Evolutionary conservation across 1,140 invertebrate species (phyloP).

Genomic region (Drosophila navojoa): DNA sequence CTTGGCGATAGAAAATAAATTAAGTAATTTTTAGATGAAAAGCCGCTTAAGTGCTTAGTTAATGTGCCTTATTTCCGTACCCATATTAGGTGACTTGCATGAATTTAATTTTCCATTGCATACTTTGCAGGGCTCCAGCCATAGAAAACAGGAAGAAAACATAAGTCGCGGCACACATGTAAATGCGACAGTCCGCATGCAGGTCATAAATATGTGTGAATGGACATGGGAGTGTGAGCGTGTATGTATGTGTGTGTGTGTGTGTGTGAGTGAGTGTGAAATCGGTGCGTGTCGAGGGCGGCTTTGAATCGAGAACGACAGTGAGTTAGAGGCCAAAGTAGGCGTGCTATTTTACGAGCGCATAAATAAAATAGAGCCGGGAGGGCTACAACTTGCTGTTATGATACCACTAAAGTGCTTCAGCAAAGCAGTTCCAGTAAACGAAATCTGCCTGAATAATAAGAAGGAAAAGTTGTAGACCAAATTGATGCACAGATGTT

Average conservation of each 20-base stretch:
- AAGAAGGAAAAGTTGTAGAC: no score
- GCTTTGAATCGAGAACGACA: slow-evolving; percentile 37
- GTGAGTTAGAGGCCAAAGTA: slow-evolving; percentile 61
- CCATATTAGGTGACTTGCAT: slow-evolving; percentile 69
- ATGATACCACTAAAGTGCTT: slow-evolving; percentile 11
- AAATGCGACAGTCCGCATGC: slow-evolving; percentile 72
- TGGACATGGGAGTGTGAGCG: slow-evolving; percentile 15
- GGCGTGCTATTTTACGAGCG: slow-evolving; percentile 70
- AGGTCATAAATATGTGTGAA: slow-evolving; percentile 20
- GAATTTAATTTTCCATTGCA: slow-evolving; percentile 71
- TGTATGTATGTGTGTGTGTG: slow-evolving; percentile 6
- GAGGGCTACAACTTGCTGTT: slow-evolving; percentile 16
- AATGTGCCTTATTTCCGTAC: slow-evolving; percentile 50
- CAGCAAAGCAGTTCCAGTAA: background rate
- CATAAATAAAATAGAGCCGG: slow-evolving; percentile 67
- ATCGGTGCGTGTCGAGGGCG: slow-evolving; percentile 72
- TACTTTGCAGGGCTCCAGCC: slow-evolving; percentile 36
- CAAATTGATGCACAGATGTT: background rate
- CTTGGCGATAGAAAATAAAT: background rate
- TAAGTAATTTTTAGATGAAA: background rate
- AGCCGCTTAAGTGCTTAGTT: slow-evolving; percentile 49
- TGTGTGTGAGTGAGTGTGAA: slow-evolving; percentile 51
- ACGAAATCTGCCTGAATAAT: background rate
- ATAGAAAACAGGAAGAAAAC: slow-evolving; percentile 42
- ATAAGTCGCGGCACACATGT: slow-evolving; percentile 64